Percentiles rank a stretch among this genome's conserved stretches.
Evolutionary conservation across 2,113 vertebrate genomes (phyloP).

Genomic region (Baryphthengus martii): DNA sequence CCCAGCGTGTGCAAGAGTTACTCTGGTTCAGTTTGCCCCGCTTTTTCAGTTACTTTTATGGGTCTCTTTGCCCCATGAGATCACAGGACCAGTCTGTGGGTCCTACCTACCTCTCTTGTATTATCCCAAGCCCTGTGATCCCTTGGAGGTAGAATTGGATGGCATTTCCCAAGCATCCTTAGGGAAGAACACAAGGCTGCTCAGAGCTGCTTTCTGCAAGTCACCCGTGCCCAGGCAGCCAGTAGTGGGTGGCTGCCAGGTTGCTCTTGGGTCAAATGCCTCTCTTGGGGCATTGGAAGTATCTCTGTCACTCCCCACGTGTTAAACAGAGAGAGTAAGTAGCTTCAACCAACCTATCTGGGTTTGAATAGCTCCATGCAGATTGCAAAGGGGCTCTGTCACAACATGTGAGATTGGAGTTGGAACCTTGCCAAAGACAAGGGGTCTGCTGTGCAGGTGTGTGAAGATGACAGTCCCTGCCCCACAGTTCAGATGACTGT

Average conservation of each 20-base stretch:
- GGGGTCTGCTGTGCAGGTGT: background rate
- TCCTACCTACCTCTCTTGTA: background rate
- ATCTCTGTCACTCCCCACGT: background rate
- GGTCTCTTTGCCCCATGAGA: background rate
- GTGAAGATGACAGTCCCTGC: background rate
- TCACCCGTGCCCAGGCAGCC: fast-evolving
- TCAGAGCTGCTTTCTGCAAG: background rate
- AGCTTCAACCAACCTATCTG: background rate
- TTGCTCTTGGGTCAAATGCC: background rate
- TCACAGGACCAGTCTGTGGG: background rate
- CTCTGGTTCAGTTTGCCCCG: background rate
- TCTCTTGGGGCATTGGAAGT: background rate
- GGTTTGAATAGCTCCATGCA: background rate
- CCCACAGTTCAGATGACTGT: background rate
- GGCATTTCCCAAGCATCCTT: background rate
- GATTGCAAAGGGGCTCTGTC: background rate
- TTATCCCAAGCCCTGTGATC: background rate
- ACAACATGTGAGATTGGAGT: background rate
- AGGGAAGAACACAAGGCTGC: background rate
- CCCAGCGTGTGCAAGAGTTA: background rate
- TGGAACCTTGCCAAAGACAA: background rate
- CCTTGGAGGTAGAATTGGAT: background rate
- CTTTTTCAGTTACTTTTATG: background rate
- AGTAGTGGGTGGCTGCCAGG: fast-evolving
- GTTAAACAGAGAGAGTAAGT: background rate